phyloP scores from a whole-genome alignment of 2,888 invertebrate genomes.

The Latrodectus hesperus region DNA sequence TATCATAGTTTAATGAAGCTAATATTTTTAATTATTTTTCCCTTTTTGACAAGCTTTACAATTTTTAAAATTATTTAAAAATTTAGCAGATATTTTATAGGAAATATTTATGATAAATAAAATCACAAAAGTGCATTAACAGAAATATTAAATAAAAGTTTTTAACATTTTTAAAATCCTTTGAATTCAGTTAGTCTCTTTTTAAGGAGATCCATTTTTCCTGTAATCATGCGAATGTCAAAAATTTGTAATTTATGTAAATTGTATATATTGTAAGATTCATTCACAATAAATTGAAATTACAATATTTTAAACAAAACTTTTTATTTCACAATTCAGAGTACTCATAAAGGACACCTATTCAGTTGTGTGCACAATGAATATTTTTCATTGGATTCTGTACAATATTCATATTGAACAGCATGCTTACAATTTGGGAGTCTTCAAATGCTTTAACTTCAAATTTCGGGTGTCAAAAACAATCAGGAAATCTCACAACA shows the following conservation, averaged over 20 bases:
- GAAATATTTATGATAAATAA: too few species aligned
- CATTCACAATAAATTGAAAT: not conserved
- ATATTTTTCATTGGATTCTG: not conserved
- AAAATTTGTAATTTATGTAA: not conserved
- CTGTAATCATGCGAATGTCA: too few species aligned
- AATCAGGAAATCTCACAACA: conserved; percentile 21
- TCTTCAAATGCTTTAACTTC: conserved; percentile 2
- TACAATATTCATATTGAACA: not conserved
- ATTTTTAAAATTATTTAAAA: too few species aligned
- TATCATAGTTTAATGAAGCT: too few species aligned
- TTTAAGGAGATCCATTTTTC: too few species aligned
- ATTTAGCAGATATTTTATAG: too few species aligned
- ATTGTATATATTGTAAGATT: not conserved
- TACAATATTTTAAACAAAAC: not conserved
- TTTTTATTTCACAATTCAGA: not conserved
- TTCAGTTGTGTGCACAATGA: not conserved
- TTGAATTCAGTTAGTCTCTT: too few species aligned
- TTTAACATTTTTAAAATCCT: too few species aligned
- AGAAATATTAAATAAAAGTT: too few species aligned
- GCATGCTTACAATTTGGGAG: not conserved
- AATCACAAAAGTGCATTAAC: too few species aligned
- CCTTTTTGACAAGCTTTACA: too few species aligned
- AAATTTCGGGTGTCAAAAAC: conserved; percentile 1
- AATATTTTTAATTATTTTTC: too few species aligned
- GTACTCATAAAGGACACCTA: not conserved